Conservation (phyloP, 2,113 vertebrate genomes). For the Tonatia bakeri region DNA sequence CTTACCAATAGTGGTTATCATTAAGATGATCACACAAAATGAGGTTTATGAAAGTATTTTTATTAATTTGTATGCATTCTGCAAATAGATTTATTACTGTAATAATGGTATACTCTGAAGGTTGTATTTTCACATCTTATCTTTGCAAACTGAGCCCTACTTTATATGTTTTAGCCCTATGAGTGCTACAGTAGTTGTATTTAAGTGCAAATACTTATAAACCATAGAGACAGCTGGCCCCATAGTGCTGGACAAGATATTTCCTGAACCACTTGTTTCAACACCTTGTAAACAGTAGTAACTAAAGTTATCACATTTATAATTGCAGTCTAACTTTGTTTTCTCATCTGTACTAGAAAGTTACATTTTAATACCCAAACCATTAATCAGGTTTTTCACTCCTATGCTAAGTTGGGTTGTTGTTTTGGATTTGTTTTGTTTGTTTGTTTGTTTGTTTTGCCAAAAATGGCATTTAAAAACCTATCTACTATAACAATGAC, state of each 20-base stretch:
- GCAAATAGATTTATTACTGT: background rate
- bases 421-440: background rate
- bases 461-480: background rate
- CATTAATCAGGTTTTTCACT: background rate
- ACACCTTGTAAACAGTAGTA: background rate
- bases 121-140: background rate
- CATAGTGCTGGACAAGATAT: background rate
- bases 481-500: background rate
- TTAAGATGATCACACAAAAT: background rate
- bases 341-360: background rate
- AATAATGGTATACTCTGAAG: background rate
- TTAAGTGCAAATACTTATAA: constrained; percentile 1
- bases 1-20: background rate
- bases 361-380: background rate
- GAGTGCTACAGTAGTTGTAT: background rate
- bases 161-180: background rate
- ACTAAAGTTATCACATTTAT: background rate
- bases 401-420: background rate
- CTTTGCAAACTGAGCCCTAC: background rate
- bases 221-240: background rate
- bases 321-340: background rate
- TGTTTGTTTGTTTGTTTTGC: background rate
- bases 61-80: background rate
- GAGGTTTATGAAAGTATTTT: background rate
- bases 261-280: constrained; percentile 17